These are phyloP conservation scores for Burhinus oedicnemus DNA, from an alignment of 2,113 vertebrate species.

Conservation along the genomic window DNA sequence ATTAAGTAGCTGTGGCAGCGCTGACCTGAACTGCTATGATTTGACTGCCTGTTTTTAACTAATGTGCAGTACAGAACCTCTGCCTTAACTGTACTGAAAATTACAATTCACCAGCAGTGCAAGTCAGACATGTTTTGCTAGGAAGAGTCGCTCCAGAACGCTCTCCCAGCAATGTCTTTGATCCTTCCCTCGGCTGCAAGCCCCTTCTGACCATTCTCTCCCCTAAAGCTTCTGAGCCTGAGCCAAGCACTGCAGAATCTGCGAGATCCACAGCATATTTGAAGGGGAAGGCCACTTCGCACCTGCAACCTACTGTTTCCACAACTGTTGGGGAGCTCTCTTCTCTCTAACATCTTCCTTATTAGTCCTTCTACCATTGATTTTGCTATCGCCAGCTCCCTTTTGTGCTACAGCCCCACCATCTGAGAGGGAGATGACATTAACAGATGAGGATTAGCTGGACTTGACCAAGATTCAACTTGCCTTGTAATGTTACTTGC, in stretches of 20 bases:
- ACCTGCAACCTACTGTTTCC: not conserved
- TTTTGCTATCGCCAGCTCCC: not conserved
- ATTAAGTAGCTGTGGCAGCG: not conserved
- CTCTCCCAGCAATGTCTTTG: not conserved
- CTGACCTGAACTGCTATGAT: not conserved
- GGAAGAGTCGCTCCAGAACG: not conserved
- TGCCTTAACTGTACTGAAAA: not conserved
- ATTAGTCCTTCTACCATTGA: not conserved
- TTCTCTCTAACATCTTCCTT: not conserved
- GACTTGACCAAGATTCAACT: not conserved
- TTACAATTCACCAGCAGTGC: not conserved
- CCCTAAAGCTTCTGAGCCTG: not conserved
- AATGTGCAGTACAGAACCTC: not conserved
- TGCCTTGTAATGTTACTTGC: not conserved
- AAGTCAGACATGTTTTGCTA: not conserved
- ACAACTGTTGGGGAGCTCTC: not conserved
- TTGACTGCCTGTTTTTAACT: not conserved
- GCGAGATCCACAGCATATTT: not conserved
- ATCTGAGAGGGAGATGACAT: not conserved
- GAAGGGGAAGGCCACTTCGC: not conserved
- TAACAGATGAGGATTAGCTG: not conserved
- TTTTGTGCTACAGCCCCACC: not conserved
- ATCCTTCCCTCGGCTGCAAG: not conserved
- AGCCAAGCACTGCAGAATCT: not conserved
- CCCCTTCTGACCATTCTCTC: not conserved